These are phyloP conservation scores for Hololepta plana DNA, from an alignment of 2,888 invertebrate species.

Conservation along the genomic window DNA sequence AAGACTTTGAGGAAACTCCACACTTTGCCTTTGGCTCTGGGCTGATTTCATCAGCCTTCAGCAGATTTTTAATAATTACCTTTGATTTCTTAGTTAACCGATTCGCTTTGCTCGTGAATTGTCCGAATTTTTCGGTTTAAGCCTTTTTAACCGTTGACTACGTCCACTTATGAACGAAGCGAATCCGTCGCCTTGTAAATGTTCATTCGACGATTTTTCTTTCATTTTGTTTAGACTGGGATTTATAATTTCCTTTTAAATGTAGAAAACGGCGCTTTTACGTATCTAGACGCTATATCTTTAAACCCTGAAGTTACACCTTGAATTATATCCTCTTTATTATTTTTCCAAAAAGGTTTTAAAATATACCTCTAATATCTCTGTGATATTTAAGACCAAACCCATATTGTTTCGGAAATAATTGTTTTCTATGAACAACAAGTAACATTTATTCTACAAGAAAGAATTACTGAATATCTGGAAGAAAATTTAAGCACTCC, in stretches of 20 bases:
- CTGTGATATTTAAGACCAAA: too few relatives aligned
- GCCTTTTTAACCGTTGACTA: too few relatives aligned
- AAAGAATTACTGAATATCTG: conserved; percentile 1
- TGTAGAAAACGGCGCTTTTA: conserved; percentile 1
- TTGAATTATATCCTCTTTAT: conserved; percentile 4
- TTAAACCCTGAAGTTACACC: conserved; percentile 6
- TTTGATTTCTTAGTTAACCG: too few relatives aligned
- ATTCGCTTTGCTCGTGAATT: too few relatives aligned
- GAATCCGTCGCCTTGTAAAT: too few relatives aligned
- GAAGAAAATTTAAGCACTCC: conserved; percentile 3
- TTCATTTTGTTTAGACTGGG: conserved; percentile 5
- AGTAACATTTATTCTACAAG: background rate
- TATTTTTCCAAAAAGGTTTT: conserved; percentile 7
- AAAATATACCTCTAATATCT: conserved; percentile 6
- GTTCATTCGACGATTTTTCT: conserved; percentile 7
- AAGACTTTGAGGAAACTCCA: too few relatives aligned
- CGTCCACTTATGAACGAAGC: too few relatives aligned
- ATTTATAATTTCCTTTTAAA: too few relatives aligned
- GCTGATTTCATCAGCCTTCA: conserved; percentile 5
- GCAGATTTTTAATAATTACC: conserved; percentile 7
- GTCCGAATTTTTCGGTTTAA: too few relatives aligned
- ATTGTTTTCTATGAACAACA: conserved; percentile 2
- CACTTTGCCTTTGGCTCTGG: too few relatives aligned
- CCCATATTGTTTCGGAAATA: too few relatives aligned
- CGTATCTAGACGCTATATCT: conserved; percentile 5